Evolutionary conservation across 2,113 vertebrate genomes (phyloP), one percentile per base, ranked within the genome.

Genomic region (Ceyx cyanopectus): DNA sequence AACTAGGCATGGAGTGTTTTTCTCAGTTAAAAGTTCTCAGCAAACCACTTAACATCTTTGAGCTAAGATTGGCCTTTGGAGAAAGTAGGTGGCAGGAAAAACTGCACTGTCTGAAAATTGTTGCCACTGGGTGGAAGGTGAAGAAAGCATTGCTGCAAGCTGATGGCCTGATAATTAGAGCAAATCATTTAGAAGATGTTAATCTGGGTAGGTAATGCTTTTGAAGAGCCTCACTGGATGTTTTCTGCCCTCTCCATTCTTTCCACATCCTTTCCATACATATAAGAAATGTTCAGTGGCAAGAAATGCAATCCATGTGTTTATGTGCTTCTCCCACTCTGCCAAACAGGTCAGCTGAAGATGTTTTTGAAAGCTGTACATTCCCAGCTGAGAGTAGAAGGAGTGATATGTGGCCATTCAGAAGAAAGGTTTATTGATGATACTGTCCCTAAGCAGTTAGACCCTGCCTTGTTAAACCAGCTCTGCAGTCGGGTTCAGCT

Each of bases 91-190:
- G 96, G 97, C 97, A 94, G 62, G 98, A 98, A 85, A 98, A 99
- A 78, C 94, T 99, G 57, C 92, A 94, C 84, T 97, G 97, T 40
- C 97, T 99, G 67, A 98, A 98, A 88, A 94, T 97, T 7, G 97
- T 97, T 51, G 98, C 98, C 19, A 97, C 96, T 21, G 98, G 98
- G 22, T 97, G 97, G 93, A 97, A 98, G 54, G 90, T 98, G 51
- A 99, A 99, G 93, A 98, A 98, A 95, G 98, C 96, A 12, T 92
- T 99, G 56, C 97, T 99, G 27, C 97, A 98, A 88, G 98, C 98
- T 79, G 98, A 98, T 97, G 98, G 98, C 37, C 96, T 99, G 12
- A 92, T 99, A 70, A 96, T 98, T 85, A 97, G 98, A 94, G 99
- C 99, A 29, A 99, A 98, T 96, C 96, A 98, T 83, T 89, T 98